These are phyloP conservation scores for Agrypnus murinus DNA, from an alignment of 2,888 invertebrate genomes.

Conservation along the genomic window DNA sequence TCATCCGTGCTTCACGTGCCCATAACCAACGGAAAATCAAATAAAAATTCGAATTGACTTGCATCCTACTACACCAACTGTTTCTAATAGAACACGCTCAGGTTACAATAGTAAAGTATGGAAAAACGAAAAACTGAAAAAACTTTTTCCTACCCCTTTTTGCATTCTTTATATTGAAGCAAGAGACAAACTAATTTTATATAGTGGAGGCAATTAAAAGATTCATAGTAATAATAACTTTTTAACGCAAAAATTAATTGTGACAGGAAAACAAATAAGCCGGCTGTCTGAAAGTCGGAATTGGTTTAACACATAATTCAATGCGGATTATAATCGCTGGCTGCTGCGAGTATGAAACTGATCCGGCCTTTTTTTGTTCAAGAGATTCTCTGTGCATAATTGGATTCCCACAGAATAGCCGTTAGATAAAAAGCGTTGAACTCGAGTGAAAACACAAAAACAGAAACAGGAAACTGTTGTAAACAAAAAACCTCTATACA, in stretches of 20 bases:
- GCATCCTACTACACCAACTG: conserved; percentile 18
- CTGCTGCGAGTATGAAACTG: conserved; percentile 46
- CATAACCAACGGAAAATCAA: conserved; percentile 35
- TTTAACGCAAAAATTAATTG: conserved; percentile 55
- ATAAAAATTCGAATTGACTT: conserved; percentile 37
- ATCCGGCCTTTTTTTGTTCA: conserved; percentile 47
- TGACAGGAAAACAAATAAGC: conserved; percentile 53
- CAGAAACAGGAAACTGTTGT: conserved; percentile 40
- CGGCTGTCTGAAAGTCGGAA: conserved; percentile 55
- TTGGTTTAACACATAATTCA: conserved; percentile 58
- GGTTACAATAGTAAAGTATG: background rate
- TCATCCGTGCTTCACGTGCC: conserved; percentile 32
- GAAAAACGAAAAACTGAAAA: background rate
- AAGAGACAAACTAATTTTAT: background rate
- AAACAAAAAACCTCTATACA: conserved; percentile 31
- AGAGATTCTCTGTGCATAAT: conserved; percentile 47
- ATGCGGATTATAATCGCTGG: conserved; percentile 53
- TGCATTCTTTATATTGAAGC: background rate
- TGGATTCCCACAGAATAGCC: conserved; percentile 50
- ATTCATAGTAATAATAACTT: conserved; percentile 33
- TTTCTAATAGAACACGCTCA: background rate
- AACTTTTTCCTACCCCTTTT: no score
- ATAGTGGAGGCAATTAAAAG: conserved; percentile 21
- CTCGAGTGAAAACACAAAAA: conserved; percentile 46
- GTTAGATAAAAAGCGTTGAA: conserved; percentile 46